Base-by-base conservation (phyloP, 2,113 vertebrate species). In the Corapipo altera region DNA sequence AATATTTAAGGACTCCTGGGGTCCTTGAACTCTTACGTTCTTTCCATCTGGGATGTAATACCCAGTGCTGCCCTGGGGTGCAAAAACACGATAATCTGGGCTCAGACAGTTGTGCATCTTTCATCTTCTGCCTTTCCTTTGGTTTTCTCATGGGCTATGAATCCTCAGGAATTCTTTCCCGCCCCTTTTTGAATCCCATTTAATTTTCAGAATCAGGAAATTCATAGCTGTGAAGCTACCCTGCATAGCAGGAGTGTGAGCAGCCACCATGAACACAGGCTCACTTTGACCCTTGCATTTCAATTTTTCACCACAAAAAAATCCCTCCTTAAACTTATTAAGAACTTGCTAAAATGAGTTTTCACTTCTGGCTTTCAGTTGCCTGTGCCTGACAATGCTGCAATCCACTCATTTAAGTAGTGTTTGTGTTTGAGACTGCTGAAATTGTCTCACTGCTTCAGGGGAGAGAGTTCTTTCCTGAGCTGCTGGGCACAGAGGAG, bases 301-400 rank as follows among this genome's bases (percentile, higher is more conserved):
- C 51, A 88, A 86, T n/a, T 21, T 86, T 67, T 67, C 43, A 76
- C 12, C 37, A 59, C 27, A 49, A n/a, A 54, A 8, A 77, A 14
- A 32, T 26, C 32, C 18, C 26, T 59, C 8, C 21, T 49, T 77
- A 54, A 73, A 79, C 44, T 77, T 58, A 28, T 3, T 28, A 73
- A 72, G 27, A 67, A 77, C 30, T 35, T 54, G 17, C 58, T 88
- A 83, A 91, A 88, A 74, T 43, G 19, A 94, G 46, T 30, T 91
- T 91, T 76, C 24, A 59, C 33, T 92, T 90, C 51, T 37, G 16
- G 18, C 52, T 59, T 92, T 80, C 51, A 62, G 35, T 37, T 85
- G 49, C 26, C 32, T 33, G 37, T 3, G 3, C 1, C 4, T 88
- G 46, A 73, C 59, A 91, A 18, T 27, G 79, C 49, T 2, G 15